These are phyloP conservation scores for Rhabdophis nuchalis DNA, from an alignment of 2,797 vertebrate species.

Conservation along the genomic window DNA sequence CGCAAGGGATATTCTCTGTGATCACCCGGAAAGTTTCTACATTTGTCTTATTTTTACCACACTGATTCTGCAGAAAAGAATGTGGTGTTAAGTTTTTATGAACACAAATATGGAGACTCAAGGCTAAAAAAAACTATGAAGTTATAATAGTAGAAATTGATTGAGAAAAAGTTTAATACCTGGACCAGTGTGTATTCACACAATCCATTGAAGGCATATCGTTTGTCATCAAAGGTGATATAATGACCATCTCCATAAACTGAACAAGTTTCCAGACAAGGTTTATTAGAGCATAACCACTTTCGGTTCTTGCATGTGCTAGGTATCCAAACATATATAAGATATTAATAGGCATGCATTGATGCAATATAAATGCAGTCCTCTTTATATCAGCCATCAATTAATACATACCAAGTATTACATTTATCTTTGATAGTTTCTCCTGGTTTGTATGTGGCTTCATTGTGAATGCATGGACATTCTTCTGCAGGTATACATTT, in stretches of 20 bases:
- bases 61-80: constrained; percentile 76
- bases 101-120: background rate
- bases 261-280: constrained; percentile 80
- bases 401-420: constrained; percentile 84
- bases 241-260: constrained; percentile 92
- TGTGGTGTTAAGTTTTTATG: background rate
- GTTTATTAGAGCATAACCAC: constrained; percentile 80
- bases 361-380: background rate
- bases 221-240: constrained; percentile 86
- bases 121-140: background rate
- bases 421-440: constrained; percentile 81
- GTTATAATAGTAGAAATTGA: background rate
- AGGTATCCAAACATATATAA: constrained; percentile 15
- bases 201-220: constrained; percentile 83
- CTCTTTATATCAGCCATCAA: background rate
- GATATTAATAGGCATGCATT: background rate
- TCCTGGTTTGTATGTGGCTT: constrained; percentile 74
- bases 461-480: constrained; percentile 89
- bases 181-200: constrained; percentile 90
- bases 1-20: constrained; percentile 89
- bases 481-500: constrained; percentile 72
- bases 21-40: constrained; percentile 80
- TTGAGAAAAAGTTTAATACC: constrained; percentile 64
- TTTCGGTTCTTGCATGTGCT: constrained; percentile 80
- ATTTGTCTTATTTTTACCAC: constrained; percentile 56